Evolutionary conservation across 2,113 vertebrate genomes (phyloP).

Genomic region (Porphyrio hochstetteri): DNA sequence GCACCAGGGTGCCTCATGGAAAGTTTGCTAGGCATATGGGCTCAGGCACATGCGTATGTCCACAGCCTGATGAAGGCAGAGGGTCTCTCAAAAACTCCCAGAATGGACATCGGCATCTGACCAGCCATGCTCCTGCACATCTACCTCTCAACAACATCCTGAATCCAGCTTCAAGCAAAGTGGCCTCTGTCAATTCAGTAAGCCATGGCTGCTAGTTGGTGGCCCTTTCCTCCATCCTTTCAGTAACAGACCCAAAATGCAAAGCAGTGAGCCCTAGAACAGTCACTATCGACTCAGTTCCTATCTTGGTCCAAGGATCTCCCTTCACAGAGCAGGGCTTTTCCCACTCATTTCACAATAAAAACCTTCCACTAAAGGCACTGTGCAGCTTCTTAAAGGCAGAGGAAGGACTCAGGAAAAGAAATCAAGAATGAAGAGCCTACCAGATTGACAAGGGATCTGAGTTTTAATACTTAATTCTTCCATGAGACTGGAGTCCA

Average conservation of each 20-base stretch:
- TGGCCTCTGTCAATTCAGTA: background rate
- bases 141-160: background rate
- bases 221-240: background rate
- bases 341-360: background rate
- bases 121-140: background rate
- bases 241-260: background rate
- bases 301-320: background rate
- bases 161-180: background rate
- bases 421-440: background rate
- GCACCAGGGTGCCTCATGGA: background rate
- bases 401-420: background rate
- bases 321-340: background rate
- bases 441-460: background rate
- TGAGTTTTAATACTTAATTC: background rate
- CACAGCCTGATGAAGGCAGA: background rate
- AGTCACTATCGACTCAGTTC: background rate
- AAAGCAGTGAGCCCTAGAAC: background rate
- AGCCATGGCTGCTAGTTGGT: background rate
- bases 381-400: background rate
- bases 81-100: background rate
- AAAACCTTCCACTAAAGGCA: background rate
- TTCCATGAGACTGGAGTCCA: background rate
- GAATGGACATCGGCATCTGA: background rate
- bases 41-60: background rate
- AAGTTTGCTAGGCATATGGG: background rate